These are phyloP conservation scores for Serripes groenlandicus DNA, from an alignment of 2,888 invertebrate species.

Conservation along the genomic window DNA sequence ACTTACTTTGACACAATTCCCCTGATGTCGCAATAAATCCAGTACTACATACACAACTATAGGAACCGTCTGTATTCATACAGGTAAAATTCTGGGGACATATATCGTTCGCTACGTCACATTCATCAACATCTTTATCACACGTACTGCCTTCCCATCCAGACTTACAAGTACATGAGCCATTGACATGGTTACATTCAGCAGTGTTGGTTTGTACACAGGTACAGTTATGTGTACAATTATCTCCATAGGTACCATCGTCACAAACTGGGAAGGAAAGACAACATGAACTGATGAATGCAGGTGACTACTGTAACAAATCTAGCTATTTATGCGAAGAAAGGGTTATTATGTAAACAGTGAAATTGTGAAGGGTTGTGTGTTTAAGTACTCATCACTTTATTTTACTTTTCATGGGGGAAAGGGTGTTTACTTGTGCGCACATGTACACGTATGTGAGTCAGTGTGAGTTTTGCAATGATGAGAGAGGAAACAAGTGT, in stretches of 20 bases:
- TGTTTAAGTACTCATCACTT: too few species aligned
- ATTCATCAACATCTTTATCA: slow-evolving; percentile 65
- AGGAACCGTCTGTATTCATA: slow-evolving; percentile 63
- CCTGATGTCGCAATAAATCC: slow-evolving; percentile 44
- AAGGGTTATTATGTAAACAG: too few species aligned
- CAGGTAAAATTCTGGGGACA: slow-evolving; percentile 58
- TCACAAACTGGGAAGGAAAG: slow-evolving; percentile 25
- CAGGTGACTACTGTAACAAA: too few species aligned
- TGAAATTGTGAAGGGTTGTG: too few species aligned
- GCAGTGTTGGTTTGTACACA: slow-evolving; percentile 61
- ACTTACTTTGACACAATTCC: slow-evolving; percentile 15
- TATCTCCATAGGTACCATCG: slow-evolving; percentile 6
- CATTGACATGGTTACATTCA: slow-evolving; percentile 63
- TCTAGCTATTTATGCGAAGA: too few species aligned
- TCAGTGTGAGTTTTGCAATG: too few species aligned
- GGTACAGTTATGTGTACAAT: slow-evolving; percentile 19
- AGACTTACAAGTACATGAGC: slow-evolving; percentile 64
- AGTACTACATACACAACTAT: slow-evolving; percentile 55
- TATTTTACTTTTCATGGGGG: too few species aligned
- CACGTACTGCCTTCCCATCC: slow-evolving; percentile 66
- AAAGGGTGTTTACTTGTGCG: too few species aligned
- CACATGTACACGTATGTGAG: too few species aligned
- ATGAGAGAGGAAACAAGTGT: too few species aligned
- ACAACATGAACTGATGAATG: too few species aligned
- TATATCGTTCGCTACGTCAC: slow-evolving; percentile 20